A percentile compares a stretch with the other conserved stretches of the same genome.
Conservation (phyloP, 2,797 vertebrate species). For the Gadopsis marmoratus region DNA sequence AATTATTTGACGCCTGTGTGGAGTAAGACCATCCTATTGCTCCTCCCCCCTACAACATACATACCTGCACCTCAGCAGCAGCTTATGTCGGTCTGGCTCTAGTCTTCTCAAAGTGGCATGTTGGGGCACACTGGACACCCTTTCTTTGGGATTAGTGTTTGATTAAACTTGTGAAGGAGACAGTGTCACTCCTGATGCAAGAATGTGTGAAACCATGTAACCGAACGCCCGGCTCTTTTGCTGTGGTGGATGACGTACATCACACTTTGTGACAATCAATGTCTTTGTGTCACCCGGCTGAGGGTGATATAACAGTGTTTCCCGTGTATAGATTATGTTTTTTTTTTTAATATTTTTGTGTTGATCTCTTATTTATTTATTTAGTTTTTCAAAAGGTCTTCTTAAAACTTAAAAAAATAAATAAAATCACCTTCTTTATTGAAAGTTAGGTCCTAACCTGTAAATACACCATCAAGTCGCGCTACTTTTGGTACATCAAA, state of each 20-base stretch:
- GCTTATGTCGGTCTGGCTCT: not conserved
- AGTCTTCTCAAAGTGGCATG: not conserved
- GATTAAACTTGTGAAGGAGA: constrained; percentile 41
- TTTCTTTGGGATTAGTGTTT: constrained; percentile 32
- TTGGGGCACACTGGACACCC: not conserved
- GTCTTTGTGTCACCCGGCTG: constrained; percentile 9
- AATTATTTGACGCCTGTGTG: constrained; percentile 13
- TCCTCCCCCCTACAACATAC: not conserved
- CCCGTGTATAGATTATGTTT: not conserved
- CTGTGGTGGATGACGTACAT: constrained; percentile 19
- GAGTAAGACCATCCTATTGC: not conserved
- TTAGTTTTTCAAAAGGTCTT: not conserved
- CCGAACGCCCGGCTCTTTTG: constrained; percentile 11
- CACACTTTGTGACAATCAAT: constrained; percentile 3
- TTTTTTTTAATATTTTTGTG: not conserved
- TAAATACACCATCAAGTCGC: no score
- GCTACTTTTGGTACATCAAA: not conserved
- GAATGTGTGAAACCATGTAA: constrained; percentile 57
- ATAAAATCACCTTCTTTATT: not conserved
- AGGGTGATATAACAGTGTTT: not conserved
- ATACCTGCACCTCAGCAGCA: not conserved
- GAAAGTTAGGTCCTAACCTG: not conserved
- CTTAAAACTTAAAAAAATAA: not conserved
- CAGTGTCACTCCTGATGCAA: constrained; percentile 67
- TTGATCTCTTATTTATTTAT: not conserved